These are phyloP conservation scores for Rhagophthalmus giganteus DNA, from an alignment of 2,888 invertebrate genomes.

Conservation along the genomic window DNA sequence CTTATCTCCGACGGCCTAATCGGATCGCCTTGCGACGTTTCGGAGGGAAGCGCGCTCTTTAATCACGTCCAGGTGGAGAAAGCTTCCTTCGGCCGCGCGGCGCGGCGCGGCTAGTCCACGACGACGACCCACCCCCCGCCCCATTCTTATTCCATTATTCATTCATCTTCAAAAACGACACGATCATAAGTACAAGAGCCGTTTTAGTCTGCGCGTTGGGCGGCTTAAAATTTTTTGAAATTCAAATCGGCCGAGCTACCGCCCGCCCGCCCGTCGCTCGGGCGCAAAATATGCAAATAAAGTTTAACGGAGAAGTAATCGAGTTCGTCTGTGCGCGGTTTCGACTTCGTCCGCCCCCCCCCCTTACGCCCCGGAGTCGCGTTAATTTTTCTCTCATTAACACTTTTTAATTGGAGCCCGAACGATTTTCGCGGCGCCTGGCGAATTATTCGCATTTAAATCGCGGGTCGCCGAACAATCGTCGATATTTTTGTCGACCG, in stretches of 20 bases:
- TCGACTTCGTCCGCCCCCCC: slow-evolving; percentile 27
- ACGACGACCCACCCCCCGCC: not conserved
- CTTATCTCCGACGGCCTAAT: not conserved
- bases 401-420: slow-evolving; percentile 41
- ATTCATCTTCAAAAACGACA: slow-evolving; percentile 25
- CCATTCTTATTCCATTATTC: slow-evolving; percentile 22
- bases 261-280: slow-evolving; percentile 9
- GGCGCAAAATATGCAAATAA: slow-evolving; percentile 31
- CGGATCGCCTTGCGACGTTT: too few relatives aligned
- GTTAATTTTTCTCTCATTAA: slow-evolving; percentile 42
- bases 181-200: slow-evolving; percentile 22
- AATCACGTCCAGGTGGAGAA: too few relatives aligned
- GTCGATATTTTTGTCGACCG: too few relatives aligned
- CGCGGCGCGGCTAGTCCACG: too few relatives aligned
- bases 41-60: too few relatives aligned
- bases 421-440: slow-evolving; percentile 34
- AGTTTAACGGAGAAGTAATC: slow-evolving; percentile 31
- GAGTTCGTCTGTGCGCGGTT: slow-evolving; percentile 33
- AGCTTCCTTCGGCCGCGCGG: too few relatives aligned
- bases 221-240: slow-evolving; percentile 35
- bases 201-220: slow-evolving; percentile 23
- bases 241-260: slow-evolving; percentile 34
- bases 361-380: slow-evolving; percentile 31
- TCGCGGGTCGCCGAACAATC: too few relatives aligned
- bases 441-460: slow-evolving; percentile 18